Base-by-base conservation (phyloP, 2,113 vertebrate genomes). In the Tiliqua scincoides region DNA sequence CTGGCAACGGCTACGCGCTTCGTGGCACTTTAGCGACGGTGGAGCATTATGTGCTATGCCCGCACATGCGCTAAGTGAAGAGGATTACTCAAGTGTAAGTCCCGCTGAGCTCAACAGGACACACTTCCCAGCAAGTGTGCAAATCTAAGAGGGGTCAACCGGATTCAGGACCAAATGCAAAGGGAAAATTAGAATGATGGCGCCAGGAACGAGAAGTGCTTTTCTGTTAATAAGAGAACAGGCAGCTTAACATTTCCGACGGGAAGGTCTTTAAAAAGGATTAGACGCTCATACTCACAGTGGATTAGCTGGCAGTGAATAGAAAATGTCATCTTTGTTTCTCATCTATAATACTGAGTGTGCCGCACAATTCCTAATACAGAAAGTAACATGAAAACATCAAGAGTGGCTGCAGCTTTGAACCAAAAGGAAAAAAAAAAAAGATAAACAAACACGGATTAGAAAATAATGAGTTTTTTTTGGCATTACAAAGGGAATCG, bases 261-360 rank as follows among this genome's bases (percentile, higher is more conserved):
- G 40, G 59, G 79, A 91, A 79, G 92, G 77, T 90, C n/a, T 93
- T 91, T 93, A 85, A 83, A 93, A 95, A 86, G 40, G 35, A 93
- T 93, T 94, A 93, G 83, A 79, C 21, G 85, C 91, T 88, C 63
- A 63, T 85, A 78, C 8, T 88, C 63, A 86, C 6, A 91, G 61
- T 93, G 81, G 73, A 91, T 93, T 94, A 92, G 88, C 48, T 74
- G 25, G 1, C 62, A 25, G 5, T 59, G 73, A 91, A 90, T 62
- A 92, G 23, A 87, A 93, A 93, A 92, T 70, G 23, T 75, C 67
- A 89, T 1, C 71, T 88, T 84, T 86, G 21, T 89, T 93, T 52
- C 32, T 79, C 80, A 72, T 6, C 37, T 89, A 27, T 86, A 83
- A 92, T 82, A 87, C 8, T 15, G 35, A 76, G n/a, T 92, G 87